Conservation (phyloP, 2,113 vertebrate genomes). For the Tautogolabrus adspersus region DNA sequence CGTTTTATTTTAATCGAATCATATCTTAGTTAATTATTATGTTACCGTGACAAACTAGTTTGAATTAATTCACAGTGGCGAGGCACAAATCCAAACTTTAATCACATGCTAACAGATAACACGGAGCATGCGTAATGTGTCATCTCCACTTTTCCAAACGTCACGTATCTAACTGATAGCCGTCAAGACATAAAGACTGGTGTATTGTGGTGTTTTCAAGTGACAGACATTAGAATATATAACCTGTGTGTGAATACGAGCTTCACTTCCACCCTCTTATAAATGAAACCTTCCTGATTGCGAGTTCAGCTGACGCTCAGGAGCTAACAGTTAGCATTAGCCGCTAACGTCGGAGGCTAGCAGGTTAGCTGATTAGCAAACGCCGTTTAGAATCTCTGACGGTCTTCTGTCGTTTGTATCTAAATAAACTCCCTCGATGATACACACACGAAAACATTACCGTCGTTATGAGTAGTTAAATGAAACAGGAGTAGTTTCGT, state of each 20-base stretch:
- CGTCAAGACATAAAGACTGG: neutral
- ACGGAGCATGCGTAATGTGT: neutral
- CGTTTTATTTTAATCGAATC: no score
- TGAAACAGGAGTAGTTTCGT: rapidly evolving
- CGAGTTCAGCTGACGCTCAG: slow-evolving; percentile 24
- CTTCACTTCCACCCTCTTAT: no score
- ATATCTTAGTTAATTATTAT: no score
- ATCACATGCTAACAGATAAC: neutral
- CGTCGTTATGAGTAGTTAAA: neutral
- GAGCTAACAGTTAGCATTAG: slow-evolving; percentile 7
- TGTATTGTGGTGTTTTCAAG: neutral
- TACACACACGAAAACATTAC: rapidly evolving
- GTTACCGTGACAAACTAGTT: neutral
- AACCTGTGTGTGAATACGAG: no score
- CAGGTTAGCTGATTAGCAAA: slow-evolving; percentile 48
- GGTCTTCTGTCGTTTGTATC: neutral
- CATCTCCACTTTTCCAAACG: neutral
- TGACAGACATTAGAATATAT: neutral
- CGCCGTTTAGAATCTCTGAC: neutral
- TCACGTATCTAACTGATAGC: neutral
- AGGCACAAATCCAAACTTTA: neutral
- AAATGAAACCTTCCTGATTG: neutral
- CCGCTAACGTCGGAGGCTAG: slow-evolving; percentile 34
- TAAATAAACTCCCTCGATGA: neutral
- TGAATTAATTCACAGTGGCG: neutral